Evolutionary conservation across 92 coral and sea anemone genomes (phyloP).

Genomic region (Porites rus): DNA sequence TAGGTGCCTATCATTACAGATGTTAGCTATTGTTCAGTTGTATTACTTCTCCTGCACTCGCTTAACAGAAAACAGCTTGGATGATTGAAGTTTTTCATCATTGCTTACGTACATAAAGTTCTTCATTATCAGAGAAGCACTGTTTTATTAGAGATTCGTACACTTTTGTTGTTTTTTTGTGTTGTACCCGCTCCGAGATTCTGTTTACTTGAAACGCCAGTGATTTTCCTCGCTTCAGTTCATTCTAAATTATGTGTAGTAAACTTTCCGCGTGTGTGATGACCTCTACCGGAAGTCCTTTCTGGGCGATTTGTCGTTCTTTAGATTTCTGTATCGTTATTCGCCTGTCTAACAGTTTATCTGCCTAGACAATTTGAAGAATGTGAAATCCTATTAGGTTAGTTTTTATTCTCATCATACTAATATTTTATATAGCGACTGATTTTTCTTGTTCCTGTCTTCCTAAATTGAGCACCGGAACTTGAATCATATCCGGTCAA

Average conservation of each 20-base stretch:
- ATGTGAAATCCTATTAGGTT: neutral
- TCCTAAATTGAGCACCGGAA: neutral
- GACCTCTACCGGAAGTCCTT: conserved; percentile 8
- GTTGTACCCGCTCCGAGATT: no score
- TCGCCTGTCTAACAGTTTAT: neutral
- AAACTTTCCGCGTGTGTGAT: neutral
- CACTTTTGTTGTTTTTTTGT: neutral
- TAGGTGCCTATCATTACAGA: no score
- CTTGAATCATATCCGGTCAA: neutral
- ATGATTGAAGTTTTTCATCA: no score
- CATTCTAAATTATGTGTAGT: neutral
- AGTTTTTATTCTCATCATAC: neutral
- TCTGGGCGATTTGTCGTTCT: neutral
- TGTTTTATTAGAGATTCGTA: neutral
- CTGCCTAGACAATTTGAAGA: neutral
- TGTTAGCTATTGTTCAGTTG: no score
- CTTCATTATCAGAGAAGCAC: neutral
- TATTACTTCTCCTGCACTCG: no score
- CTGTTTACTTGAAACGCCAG: neutral
- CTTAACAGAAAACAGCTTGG: no score
- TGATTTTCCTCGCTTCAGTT: neutral
- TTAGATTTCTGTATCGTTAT: neutral
- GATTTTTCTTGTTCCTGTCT: neutral
- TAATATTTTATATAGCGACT: neutral
- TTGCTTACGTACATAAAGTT: neutral